Percentiles rank a stretch among this genome's conserved stretches.
Conservation (phyloP, 2,888 invertebrate species). For the Coleophora flavipennella region DNA sequence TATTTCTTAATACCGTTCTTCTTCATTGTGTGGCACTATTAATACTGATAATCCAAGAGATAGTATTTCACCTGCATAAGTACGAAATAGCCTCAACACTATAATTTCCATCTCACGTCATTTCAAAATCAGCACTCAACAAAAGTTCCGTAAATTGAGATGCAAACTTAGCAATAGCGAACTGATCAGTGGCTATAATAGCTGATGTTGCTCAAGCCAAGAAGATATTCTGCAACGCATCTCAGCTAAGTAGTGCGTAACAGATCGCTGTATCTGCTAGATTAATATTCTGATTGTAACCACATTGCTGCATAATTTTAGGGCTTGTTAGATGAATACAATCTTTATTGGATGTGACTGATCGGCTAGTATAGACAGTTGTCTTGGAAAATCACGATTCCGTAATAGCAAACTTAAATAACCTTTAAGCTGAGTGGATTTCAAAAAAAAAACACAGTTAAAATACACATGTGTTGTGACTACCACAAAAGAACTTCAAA, state of each 20-base stretch:
- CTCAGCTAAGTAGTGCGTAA: conserved; percentile 14
- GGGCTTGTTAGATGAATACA: neutral
- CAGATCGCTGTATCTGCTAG: conserved; percentile 6
- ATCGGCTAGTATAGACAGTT: too few relatives aligned
- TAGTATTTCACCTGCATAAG: too few relatives aligned
- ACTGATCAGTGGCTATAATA: neutral
- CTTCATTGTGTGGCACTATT: too few relatives aligned
- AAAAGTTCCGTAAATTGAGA: neutral
- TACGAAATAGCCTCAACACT: too few relatives aligned
- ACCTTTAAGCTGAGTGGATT: too few relatives aligned
- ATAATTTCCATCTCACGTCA: neutral
- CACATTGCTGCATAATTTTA: neutral
- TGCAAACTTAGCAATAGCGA: neutral
- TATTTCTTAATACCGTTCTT: too few relatives aligned
- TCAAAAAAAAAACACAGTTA: too few relatives aligned
- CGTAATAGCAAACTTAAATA: too few relatives aligned
- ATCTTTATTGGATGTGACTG: neutral
- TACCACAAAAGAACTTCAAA: too few relatives aligned
- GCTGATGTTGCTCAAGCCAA: neutral
- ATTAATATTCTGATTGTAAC: conserved; percentile 3
- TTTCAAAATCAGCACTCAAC: neutral
- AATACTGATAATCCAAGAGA: too few relatives aligned
- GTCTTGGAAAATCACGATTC: neutral
- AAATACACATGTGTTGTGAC: too few relatives aligned
- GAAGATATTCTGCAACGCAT: conserved; percentile 8